Base-by-base conservation (phyloP, 2,888 invertebrate genomes). In the Drosophila colorata region DNA sequence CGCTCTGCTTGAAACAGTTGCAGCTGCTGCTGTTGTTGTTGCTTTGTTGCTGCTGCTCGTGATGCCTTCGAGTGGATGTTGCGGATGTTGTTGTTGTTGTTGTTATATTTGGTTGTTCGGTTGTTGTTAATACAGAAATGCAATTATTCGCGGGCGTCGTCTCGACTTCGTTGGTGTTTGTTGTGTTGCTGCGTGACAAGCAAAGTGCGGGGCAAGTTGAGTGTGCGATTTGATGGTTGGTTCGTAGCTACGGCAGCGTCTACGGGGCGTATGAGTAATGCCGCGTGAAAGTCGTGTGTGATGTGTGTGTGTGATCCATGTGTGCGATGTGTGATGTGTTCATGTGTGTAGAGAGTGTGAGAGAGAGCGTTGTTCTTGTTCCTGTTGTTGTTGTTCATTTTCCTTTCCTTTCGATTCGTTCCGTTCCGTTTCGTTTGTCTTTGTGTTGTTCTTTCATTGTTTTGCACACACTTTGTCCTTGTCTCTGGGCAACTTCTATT, bases 61-160 rank as follows among this genome's bases (percentile, higher is more conserved):
- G 68, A 41, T 69, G 69, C 46, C 49, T 38, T 49, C 46, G 51
- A 44, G 43, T 57, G 41, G 41, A 8, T n/a, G 38, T 23, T 57
- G 28, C 11, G n/a, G n/a, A n/a, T 60, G 57, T 47, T 65, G 53
- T 31, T 57, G 20, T 40, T 60, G 60, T 61, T 76, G 52, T 46
- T 61, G 38, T 58, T 67, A 61, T 60, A 69, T 58, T 57, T 63
- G 48, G 55, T 70, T 67, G 57, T 59, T 64, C 41, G 48, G 48
- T 48, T 47, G 40, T 52, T 55, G 33, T 80, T 85, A 78, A 87
- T 88, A 86, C 86, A 86, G 84, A 86, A 87, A 88, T 85, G 88
- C 87, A 88, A 81, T 87, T 86, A 72, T 82, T 67, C 84, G 75
- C 84, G 78, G 73, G 69, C 73, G 86, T 86, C 88, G 77, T 89